Percentiles rank a stretch among this genome's conserved stretches.
phyloP scores from a whole-genome alignment of 2,888 invertebrate genomes.

The Drosophila kanekoi region DNA sequence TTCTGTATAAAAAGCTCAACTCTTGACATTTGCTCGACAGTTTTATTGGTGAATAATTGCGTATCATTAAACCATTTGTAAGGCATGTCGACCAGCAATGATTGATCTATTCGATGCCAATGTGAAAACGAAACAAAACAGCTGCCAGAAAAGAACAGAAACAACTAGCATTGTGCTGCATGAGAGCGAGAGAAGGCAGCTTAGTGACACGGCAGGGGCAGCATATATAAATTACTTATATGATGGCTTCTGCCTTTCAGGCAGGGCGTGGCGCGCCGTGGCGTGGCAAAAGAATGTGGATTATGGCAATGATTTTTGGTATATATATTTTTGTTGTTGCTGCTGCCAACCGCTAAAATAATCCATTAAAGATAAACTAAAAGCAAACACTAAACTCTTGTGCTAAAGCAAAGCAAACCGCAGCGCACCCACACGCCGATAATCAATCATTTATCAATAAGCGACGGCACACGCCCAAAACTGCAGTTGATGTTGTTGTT shows the following conservation, averaged over 20 bases:
- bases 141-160: constrained; percentile 47
- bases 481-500: constrained; percentile 42
- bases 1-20: constrained; percentile 37
- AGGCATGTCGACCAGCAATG: constrained; percentile 63
- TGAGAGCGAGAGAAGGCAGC: constrained; percentile 30
- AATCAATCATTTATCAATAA: constrained; percentile 80
- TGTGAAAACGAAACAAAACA: constrained; percentile 72
- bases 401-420: constrained; percentile 71
- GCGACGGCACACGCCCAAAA: constrained; percentile 70
- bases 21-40: constrained; percentile 70
- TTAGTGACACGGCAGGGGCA: constrained; percentile 45
- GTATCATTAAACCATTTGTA: constrained; percentile 74
- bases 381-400: constrained; percentile 77
- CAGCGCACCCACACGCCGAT: constrained; percentile 72
- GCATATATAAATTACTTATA: constrained; percentile 58
- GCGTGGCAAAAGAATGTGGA: constrained; percentile 51
- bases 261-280: constrained; percentile 25
- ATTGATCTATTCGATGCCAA: constrained; percentile 72
- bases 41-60: constrained; percentile 79
- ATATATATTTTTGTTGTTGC: constrained; percentile 27
- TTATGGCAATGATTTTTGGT: constrained; percentile 67
- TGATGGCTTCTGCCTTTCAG: constrained; percentile 48
- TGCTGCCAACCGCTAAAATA: constrained; percentile 73
- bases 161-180: constrained; percentile 3
- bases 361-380: constrained; percentile 79